These are phyloP conservation scores for Coremacera marginata DNA, from an alignment of 2,888 invertebrate species.

Conservation along the genomic window DNA sequence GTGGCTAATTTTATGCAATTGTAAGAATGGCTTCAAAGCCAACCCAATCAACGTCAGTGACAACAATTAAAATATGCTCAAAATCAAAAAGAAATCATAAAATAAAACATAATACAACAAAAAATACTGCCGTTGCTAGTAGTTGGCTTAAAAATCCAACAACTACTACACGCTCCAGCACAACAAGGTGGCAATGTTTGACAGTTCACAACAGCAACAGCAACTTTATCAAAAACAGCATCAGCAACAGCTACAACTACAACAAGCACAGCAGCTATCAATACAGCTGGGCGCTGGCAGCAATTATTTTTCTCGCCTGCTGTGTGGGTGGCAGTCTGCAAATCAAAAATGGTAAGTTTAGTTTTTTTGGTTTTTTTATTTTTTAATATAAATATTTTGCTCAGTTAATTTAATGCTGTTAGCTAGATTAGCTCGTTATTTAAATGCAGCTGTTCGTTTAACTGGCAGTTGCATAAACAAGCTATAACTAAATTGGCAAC, in stretches of 20 bases:
- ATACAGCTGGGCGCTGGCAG: conserved; percentile 9
- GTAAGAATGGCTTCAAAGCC: conserved; percentile 40
- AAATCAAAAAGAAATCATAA: conserved; percentile 39
- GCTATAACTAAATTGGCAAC: no score
- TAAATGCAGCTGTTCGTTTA: no score
- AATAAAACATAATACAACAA: conserved; percentile 37
- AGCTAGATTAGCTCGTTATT: no score
- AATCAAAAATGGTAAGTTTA: conserved; percentile 54
- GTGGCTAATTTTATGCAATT: conserved; percentile 18
- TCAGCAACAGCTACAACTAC: background rate
- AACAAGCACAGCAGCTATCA: conserved; percentile 18
- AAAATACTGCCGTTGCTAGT: conserved; percentile 17
- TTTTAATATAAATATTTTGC: no score
- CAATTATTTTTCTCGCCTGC: conserved; percentile 49
- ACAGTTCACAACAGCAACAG: conserved; percentile 24
- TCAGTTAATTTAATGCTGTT: no score
- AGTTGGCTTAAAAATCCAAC: conserved; percentile 33
- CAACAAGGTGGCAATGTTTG: conserved; percentile 39
- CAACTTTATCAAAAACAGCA: conserved; percentile 13
- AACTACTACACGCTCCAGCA: conserved; percentile 24
- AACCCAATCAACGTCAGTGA: conserved; percentile 5
- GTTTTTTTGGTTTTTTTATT: background rate
- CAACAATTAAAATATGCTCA: conserved; percentile 16
- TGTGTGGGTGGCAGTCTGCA: conserved; percentile 52
- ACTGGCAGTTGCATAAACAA: no score